Conservation (phyloP, 2,113 vertebrate genomes). For the Ibidorhyncha struthersii region DNA sequence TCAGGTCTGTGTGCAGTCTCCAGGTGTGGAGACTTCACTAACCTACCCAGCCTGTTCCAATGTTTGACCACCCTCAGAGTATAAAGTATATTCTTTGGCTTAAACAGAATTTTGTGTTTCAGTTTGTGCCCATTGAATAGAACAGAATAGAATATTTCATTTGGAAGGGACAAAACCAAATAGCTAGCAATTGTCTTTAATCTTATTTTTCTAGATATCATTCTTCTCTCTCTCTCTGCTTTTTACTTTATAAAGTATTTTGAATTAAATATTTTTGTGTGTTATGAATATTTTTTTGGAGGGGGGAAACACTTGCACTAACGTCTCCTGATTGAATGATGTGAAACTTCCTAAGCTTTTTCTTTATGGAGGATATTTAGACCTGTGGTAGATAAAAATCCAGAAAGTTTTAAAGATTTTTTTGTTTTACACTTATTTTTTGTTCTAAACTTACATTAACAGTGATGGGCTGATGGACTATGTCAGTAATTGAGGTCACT, state of each 20-base stretch:
- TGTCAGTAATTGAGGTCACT: no score
- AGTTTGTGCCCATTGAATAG: background rate
- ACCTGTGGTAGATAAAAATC: no score
- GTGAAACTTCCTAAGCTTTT: no score
- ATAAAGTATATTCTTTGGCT: background rate
- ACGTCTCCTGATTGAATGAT: no score
- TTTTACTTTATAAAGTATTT: background rate
- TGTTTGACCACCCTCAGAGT: background rate
- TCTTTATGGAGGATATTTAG: no score
- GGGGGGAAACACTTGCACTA: no score
- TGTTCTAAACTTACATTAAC: no score
- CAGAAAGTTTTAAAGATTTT: no score
- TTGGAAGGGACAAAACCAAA: background rate
- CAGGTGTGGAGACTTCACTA: background rate
- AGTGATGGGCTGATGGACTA: no score
- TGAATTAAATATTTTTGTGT: background rate
- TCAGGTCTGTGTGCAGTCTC: background rate
- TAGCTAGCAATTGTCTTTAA: background rate
- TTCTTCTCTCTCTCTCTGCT: background rate
- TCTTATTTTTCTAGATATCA: background rate
- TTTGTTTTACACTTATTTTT: no score
- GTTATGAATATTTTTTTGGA: background rate
- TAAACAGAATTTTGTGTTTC: background rate
- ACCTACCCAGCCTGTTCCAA: background rate
- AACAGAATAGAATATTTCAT: background rate